These are phyloP conservation scores for Dolichomitus sp. DNA, from an alignment of 2,888 invertebrate genomes.

Conservation along the genomic window DNA sequence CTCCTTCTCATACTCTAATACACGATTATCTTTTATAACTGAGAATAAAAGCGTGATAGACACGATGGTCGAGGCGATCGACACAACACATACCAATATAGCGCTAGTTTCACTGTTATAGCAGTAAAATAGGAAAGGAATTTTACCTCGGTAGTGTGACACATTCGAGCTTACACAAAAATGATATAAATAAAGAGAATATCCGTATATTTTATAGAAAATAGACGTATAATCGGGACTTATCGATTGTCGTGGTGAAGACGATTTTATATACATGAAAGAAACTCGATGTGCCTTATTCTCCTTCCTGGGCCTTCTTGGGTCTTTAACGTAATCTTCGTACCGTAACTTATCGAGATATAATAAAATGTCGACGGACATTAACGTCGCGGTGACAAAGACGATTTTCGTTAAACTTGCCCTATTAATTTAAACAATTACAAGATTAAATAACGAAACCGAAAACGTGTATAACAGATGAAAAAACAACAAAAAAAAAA, in stretches of 20 bases:
- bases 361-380: conserved; percentile 32
- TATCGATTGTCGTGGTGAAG: conserved; percentile 24
- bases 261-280: conserved; percentile 29
- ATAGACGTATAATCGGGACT: conserved; percentile 29
- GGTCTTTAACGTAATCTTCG: conserved; percentile 60
- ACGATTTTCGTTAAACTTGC: conserved; percentile 45
- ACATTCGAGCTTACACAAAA: conserved; percentile 56
- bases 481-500: conserved; percentile 57
- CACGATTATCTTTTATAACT: conserved; percentile 2
- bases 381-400: conserved; percentile 25
- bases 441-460: background rate
- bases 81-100: conserved; percentile 49
- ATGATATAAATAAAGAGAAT: conserved; percentile 36
- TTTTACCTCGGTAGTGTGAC: conserved; percentile 54
- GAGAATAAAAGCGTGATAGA: conserved; percentile 35
- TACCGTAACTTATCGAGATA: conserved; percentile 49
- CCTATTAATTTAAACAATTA: conserved; percentile 45
- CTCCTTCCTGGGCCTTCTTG: conserved; percentile 53
- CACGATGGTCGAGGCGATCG: conserved; percentile 41
- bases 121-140: conserved; percentile 26
- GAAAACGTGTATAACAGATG: conserved; percentile 62
- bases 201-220: conserved; percentile 57
- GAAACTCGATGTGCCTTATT: conserved; percentile 72
- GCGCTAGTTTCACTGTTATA: conserved; percentile 29
- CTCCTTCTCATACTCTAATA: conserved; percentile 22